These are phyloP conservation scores for Holothuria glaberrima DNA, from an alignment of 35 echinoderm and acorn worm species.

Conservation along the genomic window DNA sequence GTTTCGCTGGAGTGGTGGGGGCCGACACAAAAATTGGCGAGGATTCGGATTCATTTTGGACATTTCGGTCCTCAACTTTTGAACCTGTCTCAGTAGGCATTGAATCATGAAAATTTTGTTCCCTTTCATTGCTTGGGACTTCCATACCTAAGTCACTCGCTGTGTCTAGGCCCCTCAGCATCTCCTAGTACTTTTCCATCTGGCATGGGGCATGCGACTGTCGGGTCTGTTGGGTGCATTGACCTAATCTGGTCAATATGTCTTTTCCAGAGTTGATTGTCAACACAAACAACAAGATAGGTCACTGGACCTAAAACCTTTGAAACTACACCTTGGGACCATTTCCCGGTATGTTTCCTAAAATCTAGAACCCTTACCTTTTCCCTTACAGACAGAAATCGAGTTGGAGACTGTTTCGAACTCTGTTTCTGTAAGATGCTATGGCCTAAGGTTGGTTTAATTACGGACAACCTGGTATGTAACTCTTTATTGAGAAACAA, in stretches of 20 bases:
- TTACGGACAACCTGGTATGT: background rate
- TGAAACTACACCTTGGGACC: background rate
- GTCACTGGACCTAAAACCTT: conserved; percentile 24
- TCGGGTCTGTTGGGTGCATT: conserved; percentile 5
- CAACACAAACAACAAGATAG: background rate
- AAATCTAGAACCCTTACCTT: conserved; percentile 29
- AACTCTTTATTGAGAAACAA: background rate
- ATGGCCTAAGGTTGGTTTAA: background rate
- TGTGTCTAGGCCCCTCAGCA: no score
- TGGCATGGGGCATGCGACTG: background rate
- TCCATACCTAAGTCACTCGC: background rate
- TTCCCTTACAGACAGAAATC: conserved; percentile 18
- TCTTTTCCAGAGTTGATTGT: conserved; percentile 4
- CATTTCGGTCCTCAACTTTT: background rate
- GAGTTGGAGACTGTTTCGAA: background rate
- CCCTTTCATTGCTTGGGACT: background rate
- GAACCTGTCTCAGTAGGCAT: background rate
- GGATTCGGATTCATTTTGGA: background rate
- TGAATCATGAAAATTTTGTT: background rate
- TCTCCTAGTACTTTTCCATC: no score
- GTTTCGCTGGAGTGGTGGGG: background rate
- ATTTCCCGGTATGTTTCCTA: background rate
- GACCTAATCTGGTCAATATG: conserved; percentile 31
- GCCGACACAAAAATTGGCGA: background rate
- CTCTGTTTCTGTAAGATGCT: background rate